phyloP scores from a whole-genome alignment of 2,113 vertebrate species.

The Alouatta palliata region DNA sequence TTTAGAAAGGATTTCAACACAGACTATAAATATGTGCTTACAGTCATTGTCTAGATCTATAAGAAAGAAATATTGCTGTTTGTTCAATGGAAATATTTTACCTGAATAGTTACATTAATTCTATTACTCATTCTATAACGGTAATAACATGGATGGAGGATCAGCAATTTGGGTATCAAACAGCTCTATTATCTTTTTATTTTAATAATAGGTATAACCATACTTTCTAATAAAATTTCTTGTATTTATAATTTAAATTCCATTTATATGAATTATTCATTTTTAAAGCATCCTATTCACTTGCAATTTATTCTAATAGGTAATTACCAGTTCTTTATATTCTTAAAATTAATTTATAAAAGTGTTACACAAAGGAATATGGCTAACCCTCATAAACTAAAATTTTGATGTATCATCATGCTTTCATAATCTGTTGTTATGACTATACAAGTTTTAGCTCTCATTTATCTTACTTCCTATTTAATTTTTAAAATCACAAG shows the following conservation, averaged over 20 bases:
- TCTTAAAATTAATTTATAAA: constrained; percentile 66
- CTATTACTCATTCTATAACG: constrained; percentile 31
- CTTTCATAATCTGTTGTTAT: constrained; percentile 19
- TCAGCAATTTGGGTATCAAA: constrained; percentile 19
- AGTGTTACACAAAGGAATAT: background rate
- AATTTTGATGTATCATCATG: constrained; percentile 5
- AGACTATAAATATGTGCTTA: background rate
- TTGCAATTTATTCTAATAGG: constrained; percentile 56
- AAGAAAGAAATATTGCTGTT: constrained; percentile 27
- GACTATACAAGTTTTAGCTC: constrained; percentile 2
- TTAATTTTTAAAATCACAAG: background rate
- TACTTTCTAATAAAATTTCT: constrained; percentile 51
- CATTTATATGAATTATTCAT: constrained; percentile 53
- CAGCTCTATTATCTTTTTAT: constrained; percentile 38
- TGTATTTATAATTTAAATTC: constrained; percentile 61
- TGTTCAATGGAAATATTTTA: constrained; percentile 32
- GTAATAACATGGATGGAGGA: constrained; percentile 26
- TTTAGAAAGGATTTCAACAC: background rate
- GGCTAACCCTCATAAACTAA: background rate
- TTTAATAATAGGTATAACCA: constrained; percentile 51
- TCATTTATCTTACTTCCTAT: constrained; percentile 20
- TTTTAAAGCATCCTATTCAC: constrained; percentile 56
- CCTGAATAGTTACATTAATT: background rate
- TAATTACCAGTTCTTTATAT: constrained; percentile 63
- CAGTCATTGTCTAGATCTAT: background rate